Conservation (phyloP, 2,888 invertebrate species). For the Watsonalla binaria region DNA sequence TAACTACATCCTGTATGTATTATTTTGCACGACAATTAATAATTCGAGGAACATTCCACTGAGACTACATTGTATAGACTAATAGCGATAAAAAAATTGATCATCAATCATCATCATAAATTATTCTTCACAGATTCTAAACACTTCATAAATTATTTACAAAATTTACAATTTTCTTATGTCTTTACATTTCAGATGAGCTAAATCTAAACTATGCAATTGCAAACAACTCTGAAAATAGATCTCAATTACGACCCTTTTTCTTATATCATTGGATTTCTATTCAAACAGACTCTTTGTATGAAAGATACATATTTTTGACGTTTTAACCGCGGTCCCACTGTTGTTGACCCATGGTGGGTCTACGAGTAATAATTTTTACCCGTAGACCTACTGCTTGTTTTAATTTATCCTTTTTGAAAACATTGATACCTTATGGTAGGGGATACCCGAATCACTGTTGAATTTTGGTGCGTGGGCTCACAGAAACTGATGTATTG, state of each 20-base stretch:
- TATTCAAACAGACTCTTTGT: background rate
- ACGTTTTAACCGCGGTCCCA: no score
- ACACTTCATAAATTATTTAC: slow-evolving; percentile 46
- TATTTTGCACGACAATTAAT: slow-evolving; percentile 12
- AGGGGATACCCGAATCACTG: no score
- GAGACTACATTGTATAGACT: slow-evolving; percentile 12
- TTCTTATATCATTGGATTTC: background rate
- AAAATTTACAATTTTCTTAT: slow-evolving; percentile 42
- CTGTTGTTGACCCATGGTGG: no score
- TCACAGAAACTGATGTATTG: no score
- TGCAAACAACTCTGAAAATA: background rate
- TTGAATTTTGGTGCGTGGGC: no score
- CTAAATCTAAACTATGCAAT: slow-evolving; percentile 8
- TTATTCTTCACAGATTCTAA: slow-evolving; percentile 15
- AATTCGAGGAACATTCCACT: slow-evolving; percentile 19
- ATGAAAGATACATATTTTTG: background rate
- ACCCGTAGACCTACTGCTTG: no score
- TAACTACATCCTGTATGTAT: no score
- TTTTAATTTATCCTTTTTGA: no score
- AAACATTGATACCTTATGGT: no score
- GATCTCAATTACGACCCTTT: slow-evolving; percentile 1
- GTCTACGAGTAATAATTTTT: no score
- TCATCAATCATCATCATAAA: slow-evolving; percentile 29
- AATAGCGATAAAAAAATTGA: slow-evolving; percentile 19
- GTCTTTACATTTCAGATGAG: slow-evolving; percentile 15